These are phyloP conservation scores for Atrichornis clamosus DNA, from an alignment of 2,113 vertebrate genomes.

Conservation along the genomic window DNA sequence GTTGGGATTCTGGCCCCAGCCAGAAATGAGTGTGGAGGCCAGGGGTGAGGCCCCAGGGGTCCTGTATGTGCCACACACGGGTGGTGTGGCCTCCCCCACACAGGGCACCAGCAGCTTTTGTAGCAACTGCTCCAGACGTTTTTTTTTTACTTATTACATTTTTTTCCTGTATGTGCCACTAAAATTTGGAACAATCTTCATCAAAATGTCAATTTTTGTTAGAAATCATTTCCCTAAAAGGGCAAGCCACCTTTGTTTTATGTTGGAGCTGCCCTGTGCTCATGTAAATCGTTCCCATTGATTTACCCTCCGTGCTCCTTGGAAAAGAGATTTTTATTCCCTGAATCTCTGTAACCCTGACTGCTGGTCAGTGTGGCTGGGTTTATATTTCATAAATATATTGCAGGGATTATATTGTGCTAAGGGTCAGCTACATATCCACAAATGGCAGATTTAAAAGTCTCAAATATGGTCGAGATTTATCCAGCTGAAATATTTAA, in stretches of 20 bases:
- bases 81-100: rapidly evolving
- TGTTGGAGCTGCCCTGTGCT: not conserved
- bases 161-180: not conserved
- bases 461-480: not conserved
- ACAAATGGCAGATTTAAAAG: not conserved
- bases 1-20: not conserved
- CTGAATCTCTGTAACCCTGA: rapidly evolving
- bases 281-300: not conserved
- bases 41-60: rapidly evolving
- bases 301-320: not conserved
- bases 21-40: rapidly evolving
- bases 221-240: not conserved
- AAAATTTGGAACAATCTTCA: not conserved
- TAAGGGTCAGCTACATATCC: not conserved
- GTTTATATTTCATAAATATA: not conserved
- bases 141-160: not conserved
- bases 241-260: not conserved
- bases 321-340: not conserved
- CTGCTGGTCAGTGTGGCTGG: not conserved
- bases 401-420: not conserved
- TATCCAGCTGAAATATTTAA: conserved; percentile 8
- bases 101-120: rapidly evolving
- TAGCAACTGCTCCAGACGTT: rapidly evolving
- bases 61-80: rapidly evolving
- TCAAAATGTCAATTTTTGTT: not conserved